Base-by-base conservation (phyloP, 2,113 vertebrate genomes). In the Felis chaus region DNA sequence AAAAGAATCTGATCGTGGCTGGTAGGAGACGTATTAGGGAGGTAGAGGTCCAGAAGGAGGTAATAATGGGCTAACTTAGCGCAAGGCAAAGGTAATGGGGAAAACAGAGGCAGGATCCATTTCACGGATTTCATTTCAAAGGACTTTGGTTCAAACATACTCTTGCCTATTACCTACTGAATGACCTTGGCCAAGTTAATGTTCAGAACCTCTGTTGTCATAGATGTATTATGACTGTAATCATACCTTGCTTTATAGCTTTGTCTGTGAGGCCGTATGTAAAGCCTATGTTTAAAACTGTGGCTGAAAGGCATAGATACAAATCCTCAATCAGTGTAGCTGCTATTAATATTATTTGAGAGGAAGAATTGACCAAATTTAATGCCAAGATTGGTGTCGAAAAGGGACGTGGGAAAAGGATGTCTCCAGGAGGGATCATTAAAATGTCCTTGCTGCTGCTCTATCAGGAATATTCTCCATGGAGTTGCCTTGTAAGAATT, bases 71-170 rank as follows among this genome's bases (percentile, higher is more conserved):
- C 39, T 25, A 2, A 55, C 23, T 7, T 16, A 61, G 9, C 48
- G 27, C 0, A 0, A 76, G 12, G 15, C 61, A 21, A 55, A 29
- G 0, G 2, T 45, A 16, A 1, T 7, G 16, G 29, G 11, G 29
- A 4, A 39, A 36, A 36, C 14, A 4, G 87, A 65, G 31, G 14
- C 80, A 61, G 36, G 15, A 25, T 39, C 68, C 5, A 25, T 69
- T 83, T 50, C 33, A 19, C 2, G 6, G 53, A 14, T 57, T 81
- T 81, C 79, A 81, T 81, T 89, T 27, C 57, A 36, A 57, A 78
- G 71, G 15, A 21, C 74, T n/a, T 39, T 9, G 61, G 12, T 27
- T 74, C 53, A 36, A 41, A 50, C 66, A 23, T 36, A 21, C 53
- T 89, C 50, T 79, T 16, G 29, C 36, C 36, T 41, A 0, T 48